Percentiles rank a stretch among this genome's conserved stretches.
Conservation (phyloP, 2,888 invertebrate genomes). For the Timema podura region DNA sequence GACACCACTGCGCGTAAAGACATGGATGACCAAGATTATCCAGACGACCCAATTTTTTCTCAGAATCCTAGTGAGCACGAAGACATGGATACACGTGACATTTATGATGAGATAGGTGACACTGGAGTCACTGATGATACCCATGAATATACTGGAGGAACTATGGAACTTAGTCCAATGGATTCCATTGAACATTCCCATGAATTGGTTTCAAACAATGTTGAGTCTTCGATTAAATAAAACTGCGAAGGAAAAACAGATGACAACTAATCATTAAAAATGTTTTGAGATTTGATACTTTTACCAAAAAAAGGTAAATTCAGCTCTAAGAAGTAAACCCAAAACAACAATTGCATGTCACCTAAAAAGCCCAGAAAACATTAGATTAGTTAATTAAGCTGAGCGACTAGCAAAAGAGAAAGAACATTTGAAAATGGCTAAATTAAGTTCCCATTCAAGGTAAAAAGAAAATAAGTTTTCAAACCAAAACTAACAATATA, state of each 20-base stretch:
- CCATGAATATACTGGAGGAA: neutral
- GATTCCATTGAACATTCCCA: constrained; percentile 3
- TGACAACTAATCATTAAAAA: neutral
- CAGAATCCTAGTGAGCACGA: neutral
- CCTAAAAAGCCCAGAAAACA: constrained; percentile 8
- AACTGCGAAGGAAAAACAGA: neutral
- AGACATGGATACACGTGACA: neutral
- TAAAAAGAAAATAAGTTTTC: neutral
- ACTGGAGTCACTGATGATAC: neutral
- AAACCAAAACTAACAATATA: neutral
- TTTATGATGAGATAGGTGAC: neutral
- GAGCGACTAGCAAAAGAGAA: neutral
- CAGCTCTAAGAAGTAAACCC: neutral
- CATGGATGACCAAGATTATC: constrained; percentile 11
- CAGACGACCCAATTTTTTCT: constrained; percentile 5
- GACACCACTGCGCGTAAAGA: neutral
- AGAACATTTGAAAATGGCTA: constrained; percentile 10
- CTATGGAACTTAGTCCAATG: neutral
- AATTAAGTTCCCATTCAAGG: neutral
- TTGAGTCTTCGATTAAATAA: neutral
- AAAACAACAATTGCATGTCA: constrained; percentile 10
- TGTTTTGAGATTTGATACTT: neutral
- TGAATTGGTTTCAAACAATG: neutral
- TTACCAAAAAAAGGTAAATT: constrained; percentile 11
- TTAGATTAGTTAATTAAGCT: constrained; percentile 4